These are phyloP conservation scores for Zaprionus africanus DNA, from an alignment of 1,140 invertebrate genomes.

Conservation along the genomic window DNA sequence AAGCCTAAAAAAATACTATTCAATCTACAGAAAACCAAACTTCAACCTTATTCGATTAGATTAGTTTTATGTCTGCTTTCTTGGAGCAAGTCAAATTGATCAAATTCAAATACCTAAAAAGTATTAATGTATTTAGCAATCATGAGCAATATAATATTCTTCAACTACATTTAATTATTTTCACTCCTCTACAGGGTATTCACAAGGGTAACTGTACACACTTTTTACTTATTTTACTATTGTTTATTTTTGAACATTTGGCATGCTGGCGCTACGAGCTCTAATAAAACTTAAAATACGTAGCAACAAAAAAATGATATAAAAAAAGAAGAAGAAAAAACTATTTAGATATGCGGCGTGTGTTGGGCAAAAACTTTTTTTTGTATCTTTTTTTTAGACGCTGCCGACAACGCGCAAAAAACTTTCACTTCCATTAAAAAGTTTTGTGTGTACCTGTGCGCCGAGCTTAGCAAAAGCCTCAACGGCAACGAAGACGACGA, in stretches of 20 bases:
- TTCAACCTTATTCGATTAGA: too few species aligned
- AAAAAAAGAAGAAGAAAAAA: constrained; percentile 37
- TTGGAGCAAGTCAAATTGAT: too few species aligned
- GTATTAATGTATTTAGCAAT: too few species aligned
- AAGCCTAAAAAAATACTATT: too few species aligned
- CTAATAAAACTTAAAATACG: constrained; percentile 41
- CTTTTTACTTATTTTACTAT: constrained; percentile 26
- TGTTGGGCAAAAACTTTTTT: constrained; percentile 56
- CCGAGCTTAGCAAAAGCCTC: constrained; percentile 35
- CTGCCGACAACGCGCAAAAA: constrained; percentile 57
- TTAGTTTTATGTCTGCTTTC: too few species aligned
- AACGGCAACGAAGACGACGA: constrained; percentile 25
- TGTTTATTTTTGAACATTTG: constrained; percentile 62
- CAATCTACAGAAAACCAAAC: too few species aligned
- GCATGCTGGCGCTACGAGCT: constrained; percentile 63
- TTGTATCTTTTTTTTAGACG: constrained; percentile 54
- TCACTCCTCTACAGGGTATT: constrained; percentile 2
- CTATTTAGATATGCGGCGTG: constrained; percentile 47
- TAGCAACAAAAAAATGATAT: constrained; percentile 6
- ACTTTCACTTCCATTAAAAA: constrained; percentile 82
- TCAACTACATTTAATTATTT: not conserved
- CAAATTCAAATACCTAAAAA: too few species aligned
- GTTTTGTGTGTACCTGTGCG: constrained; percentile 57
- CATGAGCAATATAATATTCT: not conserved
- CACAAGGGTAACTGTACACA: not conserved